These are phyloP conservation scores for Aspiorhynchus laticeps DNA, from an alignment of 2,113 vertebrate genomes.

Conservation along the genomic window DNA sequence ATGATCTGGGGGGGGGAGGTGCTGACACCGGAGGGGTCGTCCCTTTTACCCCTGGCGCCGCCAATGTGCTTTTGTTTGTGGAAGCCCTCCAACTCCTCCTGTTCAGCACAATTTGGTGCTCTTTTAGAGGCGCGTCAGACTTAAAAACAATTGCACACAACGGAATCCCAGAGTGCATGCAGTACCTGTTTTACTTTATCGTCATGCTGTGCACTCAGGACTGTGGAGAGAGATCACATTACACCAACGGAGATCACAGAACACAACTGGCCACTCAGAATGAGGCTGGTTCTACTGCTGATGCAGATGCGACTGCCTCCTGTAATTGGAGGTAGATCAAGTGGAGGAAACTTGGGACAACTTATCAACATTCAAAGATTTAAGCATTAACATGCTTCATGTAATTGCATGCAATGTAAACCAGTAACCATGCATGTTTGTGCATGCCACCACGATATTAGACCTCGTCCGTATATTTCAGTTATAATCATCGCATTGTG, in stretches of 20 bases:
- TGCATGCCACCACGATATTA: neutral
- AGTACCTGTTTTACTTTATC: constrained; percentile 11
- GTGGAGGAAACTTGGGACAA: neutral
- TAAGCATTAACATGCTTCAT: neutral
- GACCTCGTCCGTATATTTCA: neutral
- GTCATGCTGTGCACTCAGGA: neutral
- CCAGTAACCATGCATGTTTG: neutral
- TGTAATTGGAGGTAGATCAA: constrained; percentile 3
- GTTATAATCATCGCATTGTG: neutral
- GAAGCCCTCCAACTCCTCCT: constrained; percentile 13
- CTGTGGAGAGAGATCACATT: neutral
- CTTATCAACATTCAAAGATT: neutral
- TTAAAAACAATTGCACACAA: neutral
- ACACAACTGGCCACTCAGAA: neutral
- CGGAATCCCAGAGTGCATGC: neutral
- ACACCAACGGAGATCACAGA: neutral
- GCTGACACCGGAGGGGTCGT: constrained; percentile 37
- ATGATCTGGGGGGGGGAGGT: constrained; percentile 31
- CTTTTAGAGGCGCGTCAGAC: constrained; percentile 29
- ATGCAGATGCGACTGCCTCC: neutral
- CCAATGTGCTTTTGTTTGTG: constrained; percentile 54
- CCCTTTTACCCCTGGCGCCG: constrained; percentile 49
- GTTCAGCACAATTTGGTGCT: constrained; percentile 13
- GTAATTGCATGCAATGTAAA: neutral
- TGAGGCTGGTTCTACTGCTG: neutral